Evolutionary conservation across 2,113 vertebrate species (phyloP).

Genomic region (Bucco capensis): DNA sequence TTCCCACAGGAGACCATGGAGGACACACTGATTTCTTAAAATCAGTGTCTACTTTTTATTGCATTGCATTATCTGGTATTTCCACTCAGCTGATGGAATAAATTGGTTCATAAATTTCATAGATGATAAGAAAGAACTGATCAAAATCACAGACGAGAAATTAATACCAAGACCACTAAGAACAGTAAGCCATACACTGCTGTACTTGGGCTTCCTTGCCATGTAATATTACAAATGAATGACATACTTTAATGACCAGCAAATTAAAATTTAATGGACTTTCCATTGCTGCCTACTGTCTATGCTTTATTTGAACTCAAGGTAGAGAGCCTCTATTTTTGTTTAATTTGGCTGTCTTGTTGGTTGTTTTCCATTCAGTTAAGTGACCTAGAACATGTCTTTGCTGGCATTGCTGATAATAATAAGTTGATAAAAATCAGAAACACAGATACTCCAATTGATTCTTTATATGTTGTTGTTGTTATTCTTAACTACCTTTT

Average conservation of each 20-base stretch:
- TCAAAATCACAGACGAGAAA: neutral
- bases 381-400: neutral
- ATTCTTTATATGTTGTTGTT: neutral
- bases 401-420: neutral
- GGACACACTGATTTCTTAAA: slow-evolving; percentile 10
- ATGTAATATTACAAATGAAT: slow-evolving; percentile 1
- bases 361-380: neutral
- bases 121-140: neutral
- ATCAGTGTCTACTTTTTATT: neutral
- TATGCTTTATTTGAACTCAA: neutral
- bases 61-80: neutral
- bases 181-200: neutral
- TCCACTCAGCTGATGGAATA: slow-evolving; percentile 10
- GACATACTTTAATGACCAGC: neutral
- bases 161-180: slow-evolving; percentile 44
- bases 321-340: neutral
- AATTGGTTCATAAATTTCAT: slow-evolving; percentile 42
- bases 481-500: neutral
- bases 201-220: neutral
- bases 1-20: neutral
- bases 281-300: neutral
- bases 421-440: neutral
- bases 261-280: slow-evolving; percentile 32
- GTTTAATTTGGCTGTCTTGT: neutral
- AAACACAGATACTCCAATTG: neutral